phyloP scores from a whole-genome alignment of 2,888 invertebrate genomes.

The Nomada hirtipes region DNA sequence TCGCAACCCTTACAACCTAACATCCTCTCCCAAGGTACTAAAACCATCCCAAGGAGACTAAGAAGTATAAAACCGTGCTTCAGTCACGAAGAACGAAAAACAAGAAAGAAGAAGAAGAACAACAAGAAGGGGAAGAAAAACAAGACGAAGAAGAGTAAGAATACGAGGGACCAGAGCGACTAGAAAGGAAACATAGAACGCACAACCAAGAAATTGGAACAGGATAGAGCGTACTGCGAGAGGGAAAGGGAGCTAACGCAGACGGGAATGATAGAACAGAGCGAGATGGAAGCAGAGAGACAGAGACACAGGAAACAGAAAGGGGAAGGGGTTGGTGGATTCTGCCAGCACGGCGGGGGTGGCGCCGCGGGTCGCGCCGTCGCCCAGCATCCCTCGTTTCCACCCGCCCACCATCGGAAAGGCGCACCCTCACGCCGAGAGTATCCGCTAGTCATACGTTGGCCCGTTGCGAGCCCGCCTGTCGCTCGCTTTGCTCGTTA shows the following conservation, averaged over 20 bases:
- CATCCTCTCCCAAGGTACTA: neutral
- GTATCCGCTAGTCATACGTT: slow-evolving; percentile 83
- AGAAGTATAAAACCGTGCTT: neutral
- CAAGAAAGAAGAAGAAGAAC: neutral
- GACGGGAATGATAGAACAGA: slow-evolving; percentile 41
- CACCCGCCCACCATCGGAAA: slow-evolving; percentile 79
- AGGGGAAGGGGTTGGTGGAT: slow-evolving; percentile 59
- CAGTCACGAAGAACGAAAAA: neutral
- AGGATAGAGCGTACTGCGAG: slow-evolving; percentile 31
- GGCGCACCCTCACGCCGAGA: slow-evolving; percentile 82
- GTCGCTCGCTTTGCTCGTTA: slow-evolving; percentile 32
- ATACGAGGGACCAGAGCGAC: neutral
- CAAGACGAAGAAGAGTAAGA: neutral
- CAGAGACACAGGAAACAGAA: slow-evolving; percentile 30
- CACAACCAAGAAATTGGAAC: slow-evolving; percentile 1
- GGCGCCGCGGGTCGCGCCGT: slow-evolving; percentile 84
- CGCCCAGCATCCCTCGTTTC: slow-evolving; percentile 82
- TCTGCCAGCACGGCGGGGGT: slow-evolving; percentile 72
- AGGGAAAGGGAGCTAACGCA: slow-evolving; percentile 17
- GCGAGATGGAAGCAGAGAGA: slow-evolving; percentile 27
- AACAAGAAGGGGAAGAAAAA: neutral
- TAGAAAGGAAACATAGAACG: slow-evolving; percentile 11
- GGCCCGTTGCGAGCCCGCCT: slow-evolving; percentile 79
- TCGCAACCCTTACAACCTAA: neutral
- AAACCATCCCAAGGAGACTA: no score